A percentile compares a stretch with the other conserved stretches of the same genome.
These are phyloP conservation scores for Fulica atra DNA, from an alignment of 2,113 vertebrate species.

Conservation along the genomic window DNA sequence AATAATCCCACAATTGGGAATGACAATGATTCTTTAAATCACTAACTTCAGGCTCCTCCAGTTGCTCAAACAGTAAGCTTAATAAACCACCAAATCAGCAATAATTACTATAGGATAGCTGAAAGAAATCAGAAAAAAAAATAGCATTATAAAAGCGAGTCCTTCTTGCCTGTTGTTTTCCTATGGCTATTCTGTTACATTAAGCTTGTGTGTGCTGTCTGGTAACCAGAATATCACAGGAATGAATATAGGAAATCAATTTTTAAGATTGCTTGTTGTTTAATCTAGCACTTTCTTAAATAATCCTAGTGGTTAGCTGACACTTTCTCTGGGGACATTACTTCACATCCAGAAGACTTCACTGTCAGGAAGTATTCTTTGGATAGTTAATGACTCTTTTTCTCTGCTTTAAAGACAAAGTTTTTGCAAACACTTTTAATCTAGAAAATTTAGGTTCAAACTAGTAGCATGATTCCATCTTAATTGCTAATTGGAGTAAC, in stretches of 20 bases:
- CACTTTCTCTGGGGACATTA: background rate
- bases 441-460: background rate
- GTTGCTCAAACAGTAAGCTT: background rate
- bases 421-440: background rate
- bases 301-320: background rate
- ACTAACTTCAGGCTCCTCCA: background rate
- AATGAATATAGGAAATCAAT: background rate
- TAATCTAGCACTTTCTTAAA: background rate
- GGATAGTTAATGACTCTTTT: background rate
- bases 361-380: background rate
- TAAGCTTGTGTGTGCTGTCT: background rate
- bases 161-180: background rate
- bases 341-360: background rate
- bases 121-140: background rate
- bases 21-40: background rate
- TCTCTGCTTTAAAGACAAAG: background rate
- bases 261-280: background rate
- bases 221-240: background rate
- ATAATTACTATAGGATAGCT: background rate
- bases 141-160: background rate
- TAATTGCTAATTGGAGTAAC: conserved; percentile 37
- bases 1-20: background rate
- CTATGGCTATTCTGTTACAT: background rate
- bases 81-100: background rate
- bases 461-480: background rate